phyloP scores from a whole-genome alignment of 30 jellyfish, hydroid and myxozoan species.

The Aurelia aurita complex sp. Pacific region DNA sequence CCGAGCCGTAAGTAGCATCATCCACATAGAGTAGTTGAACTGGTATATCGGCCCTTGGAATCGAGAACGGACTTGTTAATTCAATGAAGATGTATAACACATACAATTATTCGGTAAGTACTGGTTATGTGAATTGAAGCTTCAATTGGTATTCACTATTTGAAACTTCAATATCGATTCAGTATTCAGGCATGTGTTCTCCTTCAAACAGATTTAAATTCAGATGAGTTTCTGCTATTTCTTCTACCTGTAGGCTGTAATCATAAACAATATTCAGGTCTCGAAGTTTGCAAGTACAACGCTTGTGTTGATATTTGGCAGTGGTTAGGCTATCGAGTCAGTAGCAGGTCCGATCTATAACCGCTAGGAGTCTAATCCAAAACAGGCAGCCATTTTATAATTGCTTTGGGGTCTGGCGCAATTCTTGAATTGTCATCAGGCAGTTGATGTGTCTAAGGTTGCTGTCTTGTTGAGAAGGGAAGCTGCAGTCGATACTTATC shows the following conservation, averaged over 20 bases:
- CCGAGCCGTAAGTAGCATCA: conserved; percentile 9
- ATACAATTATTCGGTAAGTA: conserved; percentile 66
- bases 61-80: conserved; percentile 7
- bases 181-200: conserved; percentile 34
- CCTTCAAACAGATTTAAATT: background rate
- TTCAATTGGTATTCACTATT: conserved; percentile 39
- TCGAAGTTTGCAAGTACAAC: background rate
- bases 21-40: conserved; percentile 21
- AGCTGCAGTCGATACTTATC: background rate
- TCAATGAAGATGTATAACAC: conserved; percentile 64
- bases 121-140: conserved; percentile 17
- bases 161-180: conserved; percentile 6
- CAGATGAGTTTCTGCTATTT: background rate
- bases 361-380: background rate
- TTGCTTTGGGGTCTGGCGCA: background rate
- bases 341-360: background rate
- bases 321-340: conserved; percentile 3
- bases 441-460: background rate
- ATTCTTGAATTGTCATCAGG: background rate
- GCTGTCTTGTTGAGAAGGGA: background rate
- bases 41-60: conserved; percentile 20
- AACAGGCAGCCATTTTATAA: conserved; percentile 1
- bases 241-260: conserved; percentile 45
- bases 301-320: background rate
- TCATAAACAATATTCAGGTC: background rate